Evolutionary conservation across 2,113 vertebrate species (phyloP).

Genomic region (Peromyscus leucopus): DNA sequence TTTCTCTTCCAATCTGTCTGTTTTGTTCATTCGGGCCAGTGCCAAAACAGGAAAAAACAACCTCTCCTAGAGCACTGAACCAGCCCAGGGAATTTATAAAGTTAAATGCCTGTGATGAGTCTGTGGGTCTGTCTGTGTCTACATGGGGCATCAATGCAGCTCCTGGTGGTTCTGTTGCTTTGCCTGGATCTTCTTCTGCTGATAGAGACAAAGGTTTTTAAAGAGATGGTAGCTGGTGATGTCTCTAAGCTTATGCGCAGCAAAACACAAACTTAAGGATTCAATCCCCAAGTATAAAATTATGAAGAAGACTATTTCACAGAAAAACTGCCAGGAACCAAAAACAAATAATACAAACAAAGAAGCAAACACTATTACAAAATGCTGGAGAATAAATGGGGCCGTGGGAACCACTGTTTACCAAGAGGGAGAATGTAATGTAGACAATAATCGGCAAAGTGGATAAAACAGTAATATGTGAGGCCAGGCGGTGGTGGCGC

Average conservation of each 20-base stretch:
- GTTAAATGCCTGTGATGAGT: not conserved
- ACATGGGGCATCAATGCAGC: not conserved
- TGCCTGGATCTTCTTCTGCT: not conserved
- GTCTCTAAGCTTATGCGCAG: not conserved
- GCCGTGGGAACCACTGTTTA: not conserved
- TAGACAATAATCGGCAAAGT: not conserved
- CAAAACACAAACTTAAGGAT: not conserved
- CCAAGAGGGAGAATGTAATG: not conserved
- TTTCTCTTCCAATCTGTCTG: not conserved
- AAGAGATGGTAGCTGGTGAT: not conserved
- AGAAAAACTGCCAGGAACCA: not conserved
- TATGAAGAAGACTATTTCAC: not conserved
- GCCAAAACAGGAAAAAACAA: not conserved
- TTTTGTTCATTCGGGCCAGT: not conserved
- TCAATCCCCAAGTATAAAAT: not conserved
- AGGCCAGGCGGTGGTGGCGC: not conserved
- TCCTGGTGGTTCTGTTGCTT: not conserved
- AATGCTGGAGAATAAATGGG: not conserved
- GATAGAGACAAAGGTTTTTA: not conserved
- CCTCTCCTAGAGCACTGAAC: not conserved
- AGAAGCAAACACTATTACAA: not conserved
- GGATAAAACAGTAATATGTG: not conserved
- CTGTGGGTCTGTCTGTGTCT: not conserved
- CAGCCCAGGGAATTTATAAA: not conserved
- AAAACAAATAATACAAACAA: not conserved